Evolutionary conservation across 2,888 invertebrate genomes (phyloP).

Genomic region (Empis stercorea): DNA sequence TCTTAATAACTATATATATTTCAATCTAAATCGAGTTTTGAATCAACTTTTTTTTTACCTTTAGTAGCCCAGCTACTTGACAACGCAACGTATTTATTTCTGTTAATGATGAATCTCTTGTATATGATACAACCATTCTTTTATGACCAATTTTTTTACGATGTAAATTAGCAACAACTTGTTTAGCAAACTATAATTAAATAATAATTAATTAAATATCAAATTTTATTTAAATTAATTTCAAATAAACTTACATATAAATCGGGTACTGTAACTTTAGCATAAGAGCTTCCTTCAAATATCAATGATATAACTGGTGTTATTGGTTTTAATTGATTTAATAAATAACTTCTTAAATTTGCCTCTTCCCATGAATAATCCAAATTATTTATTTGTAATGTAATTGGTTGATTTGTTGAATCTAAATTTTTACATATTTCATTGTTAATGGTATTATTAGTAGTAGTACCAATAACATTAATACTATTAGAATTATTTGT

Average conservation of each 20-base stretch:
- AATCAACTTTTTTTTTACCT: too few relatives aligned
- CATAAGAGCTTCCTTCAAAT: constrained; percentile 33
- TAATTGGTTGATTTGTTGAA: constrained; percentile 23
- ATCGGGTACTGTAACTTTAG: constrained; percentile 36
- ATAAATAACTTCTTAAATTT: constrained; percentile 28
- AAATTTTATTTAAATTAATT: not conserved
- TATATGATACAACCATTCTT: constrained; percentile 61
- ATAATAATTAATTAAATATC: not conserved
- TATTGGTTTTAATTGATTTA: constrained; percentile 33
- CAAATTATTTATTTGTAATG: constrained; percentile 34
- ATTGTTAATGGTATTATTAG: not conserved
- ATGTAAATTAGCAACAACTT: constrained; percentile 66
- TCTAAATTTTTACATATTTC: not conserved
- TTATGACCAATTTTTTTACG: constrained; percentile 69
- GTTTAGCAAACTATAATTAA: constrained; percentile 39
- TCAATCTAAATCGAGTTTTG: too few relatives aligned
- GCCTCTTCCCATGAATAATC: constrained; percentile 34
- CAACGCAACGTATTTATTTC: constrained; percentile 50
- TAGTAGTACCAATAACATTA: not conserved
- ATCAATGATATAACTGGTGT: constrained; percentile 33
- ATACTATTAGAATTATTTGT: not conserved
- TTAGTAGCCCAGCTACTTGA: constrained; percentile 56
- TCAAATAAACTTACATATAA: constrained; percentile 24
- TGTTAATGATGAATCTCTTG: constrained; percentile 43
- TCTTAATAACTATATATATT: too few relatives aligned